phyloP scores from a whole-genome alignment of 2,797 vertebrate species.

The Oryzias dopingdopingensis region DNA sequence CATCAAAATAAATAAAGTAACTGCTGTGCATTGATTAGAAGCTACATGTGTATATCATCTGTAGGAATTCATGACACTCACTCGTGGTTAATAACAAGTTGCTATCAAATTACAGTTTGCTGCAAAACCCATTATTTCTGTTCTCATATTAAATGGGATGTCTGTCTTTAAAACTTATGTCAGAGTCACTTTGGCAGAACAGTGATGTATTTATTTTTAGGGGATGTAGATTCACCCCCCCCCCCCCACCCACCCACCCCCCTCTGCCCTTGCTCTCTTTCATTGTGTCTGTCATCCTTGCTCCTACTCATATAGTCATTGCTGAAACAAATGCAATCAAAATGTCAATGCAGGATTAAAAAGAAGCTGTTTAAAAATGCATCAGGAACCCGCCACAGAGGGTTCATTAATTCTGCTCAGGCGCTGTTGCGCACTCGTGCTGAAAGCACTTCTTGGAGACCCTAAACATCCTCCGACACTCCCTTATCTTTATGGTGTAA shows the following conservation, averaged over 20 bases:
- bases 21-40: slow-evolving; percentile 15
- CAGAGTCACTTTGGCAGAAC: slow-evolving; percentile 63
- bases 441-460: slow-evolving; percentile 63
- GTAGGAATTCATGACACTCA: slow-evolving; percentile 32
- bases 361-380: slow-evolving; percentile 75
- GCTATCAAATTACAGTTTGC: slow-evolving; percentile 62
- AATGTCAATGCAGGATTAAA: slow-evolving; percentile 72
- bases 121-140: slow-evolving; percentile 66
- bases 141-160: slow-evolving; percentile 63
- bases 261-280: slow-evolving; percentile 19
- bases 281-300: slow-evolving; percentile 47
- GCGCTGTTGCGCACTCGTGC: slow-evolving; percentile 62
- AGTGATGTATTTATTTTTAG: slow-evolving; percentile 72
- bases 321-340: slow-evolving; percentile 76
- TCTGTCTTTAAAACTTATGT: slow-evolving; percentile 66
- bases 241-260: slow-evolving; percentile 14
- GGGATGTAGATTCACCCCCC: slow-evolving; percentile 17
- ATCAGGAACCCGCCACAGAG: slow-evolving; percentile 63
- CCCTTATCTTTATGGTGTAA: slow-evolving; percentile 74
- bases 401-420: slow-evolving; percentile 72
- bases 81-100: slow-evolving; percentile 45
- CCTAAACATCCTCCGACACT: slow-evolving; percentile 64
- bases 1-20: slow-evolving; percentile 20
- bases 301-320: slow-evolving; percentile 56
- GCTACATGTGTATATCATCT: slow-evolving; percentile 22